Evolutionary conservation across 2,888 invertebrate species (phyloP).

Genomic region (Hedychridium roseum): DNA sequence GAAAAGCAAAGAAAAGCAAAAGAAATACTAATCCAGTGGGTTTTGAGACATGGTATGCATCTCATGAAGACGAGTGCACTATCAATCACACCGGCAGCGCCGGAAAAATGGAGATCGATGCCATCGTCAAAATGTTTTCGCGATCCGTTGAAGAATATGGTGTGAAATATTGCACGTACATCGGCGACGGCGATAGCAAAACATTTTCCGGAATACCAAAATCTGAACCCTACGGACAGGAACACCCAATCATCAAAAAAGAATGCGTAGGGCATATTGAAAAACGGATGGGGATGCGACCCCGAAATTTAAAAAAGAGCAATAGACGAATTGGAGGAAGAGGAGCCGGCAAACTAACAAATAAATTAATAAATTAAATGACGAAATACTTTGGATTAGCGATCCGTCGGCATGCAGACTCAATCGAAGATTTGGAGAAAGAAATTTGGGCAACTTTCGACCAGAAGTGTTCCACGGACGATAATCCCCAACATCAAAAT

Average conservation of each 20-base stretch:
- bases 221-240: background rate
- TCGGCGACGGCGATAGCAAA: slow-evolving; percentile 17
- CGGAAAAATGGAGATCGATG: slow-evolving; percentile 25
- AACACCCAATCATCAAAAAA: slow-evolving; percentile 4
- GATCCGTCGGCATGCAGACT: slow-evolving; percentile 31
- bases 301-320: slow-evolving; percentile 13
- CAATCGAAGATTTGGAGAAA: slow-evolving; percentile 33
- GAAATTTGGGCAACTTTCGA: slow-evolving; percentile 40
- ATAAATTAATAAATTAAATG: slow-evolving; percentile 33
- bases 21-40: slow-evolving; percentile 10
- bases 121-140: slow-evolving; percentile 14
- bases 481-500: slow-evolving; percentile 30
- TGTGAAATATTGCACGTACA: slow-evolving; percentile 12
- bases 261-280: slow-evolving; percentile 22
- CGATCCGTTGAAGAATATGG: slow-evolving; percentile 11
- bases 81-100: slow-evolving; percentile 18
- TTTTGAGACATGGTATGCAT: slow-evolving; percentile 12
- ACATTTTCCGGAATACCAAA: slow-evolving; percentile 12
- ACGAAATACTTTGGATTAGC: slow-evolving; percentile 39
- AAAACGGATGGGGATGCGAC: slow-evolving; percentile 26
- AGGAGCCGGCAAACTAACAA: slow-evolving; percentile 31
- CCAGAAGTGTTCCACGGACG: slow-evolving; percentile 35
- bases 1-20: slow-evolving; percentile 10
- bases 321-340: slow-evolving; percentile 18
- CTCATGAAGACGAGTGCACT: slow-evolving; percentile 13